Evolutionary conservation across 2,888 invertebrate species (phyloP).

Genomic region (Ophion ventricosus): DNA sequence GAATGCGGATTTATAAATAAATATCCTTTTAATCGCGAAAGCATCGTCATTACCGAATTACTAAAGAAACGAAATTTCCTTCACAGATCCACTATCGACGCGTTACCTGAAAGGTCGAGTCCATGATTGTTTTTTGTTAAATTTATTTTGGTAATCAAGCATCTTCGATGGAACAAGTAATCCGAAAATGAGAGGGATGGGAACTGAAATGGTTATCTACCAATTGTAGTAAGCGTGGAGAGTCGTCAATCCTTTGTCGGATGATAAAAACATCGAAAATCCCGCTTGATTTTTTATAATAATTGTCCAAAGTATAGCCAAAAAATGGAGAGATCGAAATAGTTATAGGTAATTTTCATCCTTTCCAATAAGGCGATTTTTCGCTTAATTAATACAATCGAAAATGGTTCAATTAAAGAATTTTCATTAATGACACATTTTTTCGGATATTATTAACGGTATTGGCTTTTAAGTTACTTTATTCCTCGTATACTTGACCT

Average conservation of each 20-base stretch:
- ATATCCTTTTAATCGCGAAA: slow-evolving; percentile 9
- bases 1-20: slow-evolving; percentile 5
- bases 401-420: slow-evolving; percentile 5
- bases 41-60: slow-evolving; percentile 57
- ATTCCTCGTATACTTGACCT: slow-evolving; percentile 1
- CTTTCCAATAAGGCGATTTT: no score
- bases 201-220: background rate
- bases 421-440: background rate
- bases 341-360: no score
- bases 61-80: slow-evolving; percentile 21
- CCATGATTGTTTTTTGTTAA: background rate
- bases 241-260: background rate
- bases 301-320: no score
- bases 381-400: background rate
- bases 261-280: background rate
- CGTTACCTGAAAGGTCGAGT: slow-evolving; percentile 17
- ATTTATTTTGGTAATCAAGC: background rate
- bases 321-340: no score
- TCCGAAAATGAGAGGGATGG: background rate
- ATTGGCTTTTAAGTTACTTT: slow-evolving; percentile 22
- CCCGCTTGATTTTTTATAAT: no score
- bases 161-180: background rate
- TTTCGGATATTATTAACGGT: slow-evolving; percentile 26
- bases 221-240: background rate
- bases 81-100: slow-evolving; percentile 59